These are phyloP conservation scores for Sphaerodactylus townsendi DNA, from an alignment of 2,113 vertebrate species.

Conservation along the genomic window DNA sequence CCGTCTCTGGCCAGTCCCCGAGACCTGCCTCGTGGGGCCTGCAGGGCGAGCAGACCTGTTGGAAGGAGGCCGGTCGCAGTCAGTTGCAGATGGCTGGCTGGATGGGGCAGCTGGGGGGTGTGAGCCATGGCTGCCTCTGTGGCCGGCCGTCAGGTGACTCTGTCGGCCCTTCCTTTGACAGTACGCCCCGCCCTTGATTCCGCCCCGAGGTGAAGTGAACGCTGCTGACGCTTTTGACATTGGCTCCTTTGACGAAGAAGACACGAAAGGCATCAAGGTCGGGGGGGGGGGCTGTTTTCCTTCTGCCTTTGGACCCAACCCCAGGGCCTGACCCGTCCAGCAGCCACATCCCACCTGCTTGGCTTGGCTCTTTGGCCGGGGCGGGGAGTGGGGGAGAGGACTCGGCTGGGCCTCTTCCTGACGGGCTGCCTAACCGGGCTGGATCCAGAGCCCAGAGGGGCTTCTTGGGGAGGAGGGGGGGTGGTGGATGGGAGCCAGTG, in stretches of 20 bases:
- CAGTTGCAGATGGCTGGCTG: no score
- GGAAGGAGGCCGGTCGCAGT: no score
- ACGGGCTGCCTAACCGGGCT: not conserved
- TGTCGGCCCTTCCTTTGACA: constrained; percentile 56
- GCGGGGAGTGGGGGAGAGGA: no score
- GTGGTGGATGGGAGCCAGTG: not conserved
- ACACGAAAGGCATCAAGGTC: constrained; percentile 99
- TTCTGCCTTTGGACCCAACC: no score
- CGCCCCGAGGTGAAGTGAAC: constrained; percentile 95
- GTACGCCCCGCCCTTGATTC: constrained; percentile 94
- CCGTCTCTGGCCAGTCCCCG: no score
- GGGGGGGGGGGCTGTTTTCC: not conserved
- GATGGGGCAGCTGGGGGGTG: no score
- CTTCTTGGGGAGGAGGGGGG: not conserved
- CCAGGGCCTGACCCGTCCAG: not conserved
- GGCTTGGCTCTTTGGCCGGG: not conserved
- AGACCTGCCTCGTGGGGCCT: no score
- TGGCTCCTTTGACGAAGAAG: constrained; percentile 97
- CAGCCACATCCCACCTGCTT: not conserved
- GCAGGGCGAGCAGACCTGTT: no score
- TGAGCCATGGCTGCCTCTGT: no score
- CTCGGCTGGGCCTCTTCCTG: not conserved
- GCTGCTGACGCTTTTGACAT: constrained; percentile 98
- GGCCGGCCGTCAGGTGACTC: no score
- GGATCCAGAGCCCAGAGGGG: no score